phyloP scores from a whole-genome alignment of 1,140 invertebrate genomes.

The Cotesia glomerata region DNA sequence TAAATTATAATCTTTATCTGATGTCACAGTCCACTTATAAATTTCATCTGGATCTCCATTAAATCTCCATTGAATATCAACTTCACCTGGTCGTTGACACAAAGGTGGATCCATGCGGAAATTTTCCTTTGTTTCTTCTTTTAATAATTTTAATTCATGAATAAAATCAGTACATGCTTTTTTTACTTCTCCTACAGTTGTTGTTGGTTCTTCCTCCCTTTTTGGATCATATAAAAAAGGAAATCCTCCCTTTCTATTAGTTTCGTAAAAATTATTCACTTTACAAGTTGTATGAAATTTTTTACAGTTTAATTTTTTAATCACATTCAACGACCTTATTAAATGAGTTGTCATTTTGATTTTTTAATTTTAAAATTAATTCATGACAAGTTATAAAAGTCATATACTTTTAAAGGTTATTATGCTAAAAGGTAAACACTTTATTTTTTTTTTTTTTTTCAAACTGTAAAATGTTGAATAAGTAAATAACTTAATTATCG shows the following conservation, averaged over 20 bases:
- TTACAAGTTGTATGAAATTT: conserved; percentile 31
- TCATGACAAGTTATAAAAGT: not conserved
- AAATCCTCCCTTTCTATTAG: conserved; percentile 71
- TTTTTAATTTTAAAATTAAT: not conserved
- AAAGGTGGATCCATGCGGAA: conserved; percentile 68
- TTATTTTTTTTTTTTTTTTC: no score
- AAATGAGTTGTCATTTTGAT: not conserved
- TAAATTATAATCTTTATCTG: conserved; percentile 80
- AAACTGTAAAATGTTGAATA: no score
- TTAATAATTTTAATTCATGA: conserved; percentile 71
- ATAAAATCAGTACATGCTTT: conserved; percentile 71
- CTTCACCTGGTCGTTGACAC: conserved; percentile 68
- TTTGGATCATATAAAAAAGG: conserved; percentile 33
- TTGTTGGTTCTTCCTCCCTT: conserved; percentile 28
- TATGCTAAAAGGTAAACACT: not conserved
- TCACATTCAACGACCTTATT: not conserved
- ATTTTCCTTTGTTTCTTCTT: conserved; percentile 73
- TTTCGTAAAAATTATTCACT: conserved; percentile 65
- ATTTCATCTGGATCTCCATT: conserved; percentile 66
- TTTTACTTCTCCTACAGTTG: conserved; percentile 59
- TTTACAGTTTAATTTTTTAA: conserved; percentile 1
- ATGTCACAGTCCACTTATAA: conserved; percentile 76
- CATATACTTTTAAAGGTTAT: not conserved
- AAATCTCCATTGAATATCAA: conserved; percentile 75
- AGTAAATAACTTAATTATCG: no score